Evolutionary conservation across 1,140 invertebrate species (phyloP), one percentile per base, ranked within the genome.

Genomic region (Centruroides sculpturatus): DNA sequence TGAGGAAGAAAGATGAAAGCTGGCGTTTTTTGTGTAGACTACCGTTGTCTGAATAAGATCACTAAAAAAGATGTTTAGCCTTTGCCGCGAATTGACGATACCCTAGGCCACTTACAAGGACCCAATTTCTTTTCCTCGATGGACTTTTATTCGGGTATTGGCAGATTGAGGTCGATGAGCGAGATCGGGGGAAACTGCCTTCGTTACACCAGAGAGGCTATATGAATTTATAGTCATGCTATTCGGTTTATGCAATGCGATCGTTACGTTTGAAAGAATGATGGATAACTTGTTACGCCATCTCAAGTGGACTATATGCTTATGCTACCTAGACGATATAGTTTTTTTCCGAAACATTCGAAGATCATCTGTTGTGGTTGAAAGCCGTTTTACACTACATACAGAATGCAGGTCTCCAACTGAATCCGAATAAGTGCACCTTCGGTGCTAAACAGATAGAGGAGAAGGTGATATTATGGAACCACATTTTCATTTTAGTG

Each of bases 161-260:
- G 66, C 78, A 78, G 66, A 35, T 77, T 63, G 46, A 71, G 3
- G 58, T 75, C 1, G 65, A 71, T 53, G 63, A 67, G 36, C 64
- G 69, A 1, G 71, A 71, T 62, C 70, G 64, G 35, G 64, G 72
- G 54, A 79, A 59, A 74, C 78, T 0, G 75, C 76, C 0, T 78
- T 79, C 61, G 64, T 67, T 0, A 71, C 70, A 50, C 67, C 63
- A 51, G 67, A 68, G 23, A 74, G 75, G 4, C 68, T 71, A 36
- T 79, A 65, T 59, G 69, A 77, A 61, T 78, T 69, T 59, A 56
- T 64, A 0, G 64, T 69, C 57, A 68, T 77, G 63, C 75, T 73
- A n/a, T 78, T 77, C 66, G 76, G 77, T 13, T 63, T 79, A 4
- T 66, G 62, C 6, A 76, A 74, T 64, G 68, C 74, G 0, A 71